Evolutionary conservation across 2,888 invertebrate species (phyloP).

Genomic region (Scelioninae gen. 2): DNA sequence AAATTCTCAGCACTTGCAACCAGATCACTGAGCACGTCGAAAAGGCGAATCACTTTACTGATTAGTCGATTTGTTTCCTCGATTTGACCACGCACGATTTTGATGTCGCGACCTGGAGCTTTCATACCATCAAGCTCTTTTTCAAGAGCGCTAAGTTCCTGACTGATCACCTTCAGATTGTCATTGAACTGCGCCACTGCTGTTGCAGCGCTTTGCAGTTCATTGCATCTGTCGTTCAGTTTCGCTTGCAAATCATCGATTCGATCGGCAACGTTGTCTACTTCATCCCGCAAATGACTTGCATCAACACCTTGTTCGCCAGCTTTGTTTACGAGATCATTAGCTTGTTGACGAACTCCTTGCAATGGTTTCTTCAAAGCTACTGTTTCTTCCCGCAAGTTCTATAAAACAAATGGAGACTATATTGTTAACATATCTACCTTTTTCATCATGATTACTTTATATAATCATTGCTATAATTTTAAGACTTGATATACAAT

Average conservation of each 20-base stretch:
- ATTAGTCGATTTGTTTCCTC: conserved; percentile 85
- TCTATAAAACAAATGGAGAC: too few species aligned
- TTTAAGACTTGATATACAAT: too few species aligned
- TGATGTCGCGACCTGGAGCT: conserved; percentile 91
- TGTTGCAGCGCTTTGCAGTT: conserved; percentile 89
- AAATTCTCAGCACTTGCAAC: conserved; percentile 85
- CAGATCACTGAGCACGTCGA: conserved; percentile 81
- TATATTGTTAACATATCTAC: too few species aligned
- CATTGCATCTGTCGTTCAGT: conserved; percentile 86
- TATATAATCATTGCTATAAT: too few species aligned
- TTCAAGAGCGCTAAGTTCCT: conserved; percentile 88
- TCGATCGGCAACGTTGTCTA: conserved; percentile 85
- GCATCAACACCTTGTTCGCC: conserved; percentile 87
- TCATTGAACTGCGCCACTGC: conserved; percentile 93
- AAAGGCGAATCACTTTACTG: conserved; percentile 81
- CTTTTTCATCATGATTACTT: too few species aligned
- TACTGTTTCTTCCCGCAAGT: conserved; percentile 87
- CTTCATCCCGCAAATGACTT: conserved; percentile 85
- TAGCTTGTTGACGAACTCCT: conserved; percentile 81
- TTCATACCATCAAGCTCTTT: conserved; percentile 89
- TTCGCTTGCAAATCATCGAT: conserved; percentile 86
- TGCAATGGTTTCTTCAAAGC: conserved; percentile 86
- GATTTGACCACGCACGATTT: conserved; percentile 87
- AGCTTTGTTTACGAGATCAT: conserved; percentile 86
- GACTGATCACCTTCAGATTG: conserved; percentile 86